phyloP scores from a whole-genome alignment of 2,888 invertebrate genomes.

The Drosophila quinaria region DNA sequence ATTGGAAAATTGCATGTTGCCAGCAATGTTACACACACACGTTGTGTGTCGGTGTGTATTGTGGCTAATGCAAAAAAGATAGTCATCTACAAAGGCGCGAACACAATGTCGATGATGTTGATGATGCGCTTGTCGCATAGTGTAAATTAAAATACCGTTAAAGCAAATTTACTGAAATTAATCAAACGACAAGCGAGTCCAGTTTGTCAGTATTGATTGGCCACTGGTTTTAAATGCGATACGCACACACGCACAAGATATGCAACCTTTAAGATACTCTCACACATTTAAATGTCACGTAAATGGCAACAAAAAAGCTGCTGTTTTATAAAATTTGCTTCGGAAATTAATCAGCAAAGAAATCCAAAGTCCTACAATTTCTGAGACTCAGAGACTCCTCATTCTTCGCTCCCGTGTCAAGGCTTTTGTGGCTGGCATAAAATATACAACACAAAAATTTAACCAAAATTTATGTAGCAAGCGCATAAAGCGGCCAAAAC shows the following conservation, averaged over 20 bases:
- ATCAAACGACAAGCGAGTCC: slow-evolving; percentile 16
- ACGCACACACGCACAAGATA: slow-evolving; percentile 13
- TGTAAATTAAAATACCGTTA: slow-evolving; percentile 60
- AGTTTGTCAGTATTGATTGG: slow-evolving; percentile 33
- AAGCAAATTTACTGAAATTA: slow-evolving; percentile 38
- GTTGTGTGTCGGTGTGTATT: slow-evolving; percentile 20
- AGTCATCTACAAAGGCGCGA: slow-evolving; percentile 70
- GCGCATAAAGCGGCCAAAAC: slow-evolving; percentile 49
- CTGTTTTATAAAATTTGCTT: slow-evolving; percentile 30
- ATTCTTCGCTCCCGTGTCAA: slow-evolving; percentile 31
- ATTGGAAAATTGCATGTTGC: slow-evolving; percentile 74
- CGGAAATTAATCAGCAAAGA: slow-evolving; percentile 67
- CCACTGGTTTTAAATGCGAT: slow-evolving; percentile 25
- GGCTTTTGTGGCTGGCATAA: slow-evolving; percentile 55
- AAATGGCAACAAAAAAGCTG: too few relatives aligned
- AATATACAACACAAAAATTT: slow-evolving; percentile 18
- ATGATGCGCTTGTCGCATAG: slow-evolving; percentile 36
- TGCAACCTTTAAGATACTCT: slow-evolving; percentile 2
- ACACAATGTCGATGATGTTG: slow-evolving; percentile 57
- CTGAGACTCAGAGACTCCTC: slow-evolving; percentile 14
- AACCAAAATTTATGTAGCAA: slow-evolving; percentile 72
- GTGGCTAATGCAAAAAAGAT: slow-evolving; percentile 47
- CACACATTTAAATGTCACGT: slow-evolving; percentile 52
- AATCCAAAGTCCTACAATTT: slow-evolving; percentile 27
- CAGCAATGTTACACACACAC: slow-evolving; percentile 50